Conservation (phyloP, 2,797 vertebrate genomes). For the Pseudocheirus occidentalis region DNA sequence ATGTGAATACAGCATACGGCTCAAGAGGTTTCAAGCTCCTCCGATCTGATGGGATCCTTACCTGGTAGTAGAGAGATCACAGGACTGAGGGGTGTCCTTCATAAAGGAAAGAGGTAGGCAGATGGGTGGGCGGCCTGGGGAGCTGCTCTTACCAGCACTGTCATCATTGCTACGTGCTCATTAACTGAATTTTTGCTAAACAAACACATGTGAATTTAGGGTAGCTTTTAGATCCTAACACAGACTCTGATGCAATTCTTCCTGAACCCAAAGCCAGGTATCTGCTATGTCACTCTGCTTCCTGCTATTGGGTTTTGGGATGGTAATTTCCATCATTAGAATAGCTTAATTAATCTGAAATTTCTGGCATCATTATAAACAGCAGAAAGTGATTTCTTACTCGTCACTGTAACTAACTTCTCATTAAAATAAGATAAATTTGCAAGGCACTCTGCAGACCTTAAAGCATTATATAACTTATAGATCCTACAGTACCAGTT, state of each 20-base stretch:
- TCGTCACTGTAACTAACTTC: constrained; percentile 39
- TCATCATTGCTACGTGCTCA: not conserved
- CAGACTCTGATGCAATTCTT: not conserved
- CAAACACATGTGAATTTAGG: not conserved
- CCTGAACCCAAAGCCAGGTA: not conserved
- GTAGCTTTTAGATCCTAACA: not conserved
- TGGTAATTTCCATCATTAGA: constrained; percentile 23
- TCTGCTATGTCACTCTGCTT: not conserved
- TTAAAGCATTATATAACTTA: not conserved
- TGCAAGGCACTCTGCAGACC: not conserved
- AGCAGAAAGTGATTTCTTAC: constrained; percentile 25
- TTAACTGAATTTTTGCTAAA: not conserved
- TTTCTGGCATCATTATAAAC: not conserved
- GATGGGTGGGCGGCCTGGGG: not conserved
- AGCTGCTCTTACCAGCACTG: not conserved
- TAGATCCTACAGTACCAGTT: not conserved
- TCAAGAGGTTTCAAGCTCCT: not conserved
- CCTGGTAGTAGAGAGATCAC: not conserved
- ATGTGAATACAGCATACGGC: not conserved
- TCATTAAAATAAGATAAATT: not conserved
- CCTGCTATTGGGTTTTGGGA: not conserved
- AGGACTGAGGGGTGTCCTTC: not conserved
- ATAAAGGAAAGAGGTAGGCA: not conserved
- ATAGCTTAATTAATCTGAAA: constrained; percentile 23
- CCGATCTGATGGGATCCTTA: not conserved